phyloP scores from a whole-genome alignment of 2,113 vertebrate genomes.

The Benthochromis sp. region DNA sequence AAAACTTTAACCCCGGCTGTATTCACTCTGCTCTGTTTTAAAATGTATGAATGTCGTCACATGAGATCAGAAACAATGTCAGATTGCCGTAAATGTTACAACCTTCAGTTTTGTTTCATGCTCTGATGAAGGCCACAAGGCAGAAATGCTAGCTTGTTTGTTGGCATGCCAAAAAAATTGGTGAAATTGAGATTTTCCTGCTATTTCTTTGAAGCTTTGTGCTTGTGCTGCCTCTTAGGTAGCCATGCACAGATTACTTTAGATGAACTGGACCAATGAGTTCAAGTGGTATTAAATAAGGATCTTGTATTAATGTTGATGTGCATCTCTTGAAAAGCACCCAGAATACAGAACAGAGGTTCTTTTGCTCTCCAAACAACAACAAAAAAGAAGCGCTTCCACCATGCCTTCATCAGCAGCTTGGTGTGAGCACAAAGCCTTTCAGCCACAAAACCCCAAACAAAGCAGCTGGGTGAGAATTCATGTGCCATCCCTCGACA shows the following conservation, averaged over 20 bases:
- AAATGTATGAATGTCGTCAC: rapidly evolving
- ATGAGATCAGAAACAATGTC: neutral
- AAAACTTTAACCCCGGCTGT: rapidly evolving
- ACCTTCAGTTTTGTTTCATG: no score
- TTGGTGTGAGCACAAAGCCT: neutral
- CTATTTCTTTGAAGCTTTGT: neutral
- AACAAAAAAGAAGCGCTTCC: neutral
- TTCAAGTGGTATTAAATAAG: neutral
- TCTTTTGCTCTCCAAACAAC: neutral
- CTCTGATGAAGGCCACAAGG: neutral
- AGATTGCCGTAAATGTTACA: neutral
- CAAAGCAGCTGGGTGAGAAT: constrained; percentile 34
- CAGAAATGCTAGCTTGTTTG: neutral
- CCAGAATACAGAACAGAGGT: neutral
- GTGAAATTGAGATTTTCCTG: neutral
- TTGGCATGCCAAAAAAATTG: neutral
- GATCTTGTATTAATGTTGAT: no score
- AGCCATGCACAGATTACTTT: neutral
- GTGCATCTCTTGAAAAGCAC: neutral
- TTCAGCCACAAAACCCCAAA: neutral
- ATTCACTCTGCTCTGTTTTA: neutral
- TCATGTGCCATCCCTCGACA: constrained; percentile 14
- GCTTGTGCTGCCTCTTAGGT: neutral
- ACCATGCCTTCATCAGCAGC: neutral
- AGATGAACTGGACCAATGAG: neutral